phyloP scores from a whole-genome alignment of 2,797 vertebrate genomes.

The Smutsia gigantea region DNA sequence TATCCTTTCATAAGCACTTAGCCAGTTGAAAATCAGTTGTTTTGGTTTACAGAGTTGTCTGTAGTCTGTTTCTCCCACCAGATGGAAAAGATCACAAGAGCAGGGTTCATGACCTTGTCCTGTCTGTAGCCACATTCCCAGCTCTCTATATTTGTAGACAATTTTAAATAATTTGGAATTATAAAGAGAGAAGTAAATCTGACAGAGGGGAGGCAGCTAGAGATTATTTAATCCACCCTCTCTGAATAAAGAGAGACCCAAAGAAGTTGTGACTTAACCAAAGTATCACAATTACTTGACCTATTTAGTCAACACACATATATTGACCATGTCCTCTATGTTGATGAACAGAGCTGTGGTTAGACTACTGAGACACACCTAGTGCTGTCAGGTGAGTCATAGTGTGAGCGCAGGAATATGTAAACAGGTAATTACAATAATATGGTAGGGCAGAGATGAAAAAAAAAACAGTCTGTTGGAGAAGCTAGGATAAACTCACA shows the following conservation, averaged over 20 bases:
- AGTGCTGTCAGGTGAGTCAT: neutral
- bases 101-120: neutral
- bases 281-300: neutral
- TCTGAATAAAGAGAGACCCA: neutral
- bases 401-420: neutral
- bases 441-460: neutral
- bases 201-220: neutral
- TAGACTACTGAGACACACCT: neutral
- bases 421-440: neutral
- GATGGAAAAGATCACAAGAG: neutral
- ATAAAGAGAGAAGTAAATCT: neutral
- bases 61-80: neutral
- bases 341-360: neutral
- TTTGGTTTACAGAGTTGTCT: conserved; percentile 28
- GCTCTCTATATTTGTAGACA: neutral
- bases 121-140: neutral
- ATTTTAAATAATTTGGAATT: conserved; percentile 39
- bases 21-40: conserved; percentile 1
- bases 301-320: neutral
- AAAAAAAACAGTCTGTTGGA: neutral
- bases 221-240: neutral
- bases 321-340: neutral
- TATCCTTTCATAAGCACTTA: neutral
- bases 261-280: neutral
- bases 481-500: neutral